Evolutionary conservation across 2,113 vertebrate genomes (phyloP).

Genomic region (Bettongia penicillata): DNA sequence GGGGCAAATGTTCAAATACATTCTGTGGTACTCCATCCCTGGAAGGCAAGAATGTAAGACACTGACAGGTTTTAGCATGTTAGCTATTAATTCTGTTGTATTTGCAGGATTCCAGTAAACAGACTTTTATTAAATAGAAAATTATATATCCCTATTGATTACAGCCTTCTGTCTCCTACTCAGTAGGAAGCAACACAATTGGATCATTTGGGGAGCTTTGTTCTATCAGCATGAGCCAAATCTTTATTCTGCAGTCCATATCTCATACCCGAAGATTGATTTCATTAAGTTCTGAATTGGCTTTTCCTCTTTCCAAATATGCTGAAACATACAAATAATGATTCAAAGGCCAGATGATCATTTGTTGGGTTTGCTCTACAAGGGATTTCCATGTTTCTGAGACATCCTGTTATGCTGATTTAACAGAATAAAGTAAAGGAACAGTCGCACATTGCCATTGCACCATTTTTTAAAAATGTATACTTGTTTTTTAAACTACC

Average conservation of each 20-base stretch:
- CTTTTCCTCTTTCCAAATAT: background rate
- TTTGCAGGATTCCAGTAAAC: background rate
- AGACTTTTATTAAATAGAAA: background rate
- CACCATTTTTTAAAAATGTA: background rate
- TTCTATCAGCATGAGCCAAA: background rate
- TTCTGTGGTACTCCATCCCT: background rate
- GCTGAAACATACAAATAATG: background rate
- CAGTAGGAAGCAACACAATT: background rate
- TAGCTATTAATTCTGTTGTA: background rate
- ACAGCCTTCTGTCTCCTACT: background rate
- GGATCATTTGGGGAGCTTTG: background rate
- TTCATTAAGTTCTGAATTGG: background rate
- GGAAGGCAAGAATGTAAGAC: background rate
- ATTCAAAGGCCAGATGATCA: background rate
- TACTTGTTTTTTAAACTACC: background rate
- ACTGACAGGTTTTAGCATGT: background rate
- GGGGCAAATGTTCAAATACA: background rate
- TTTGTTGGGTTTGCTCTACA: background rate
- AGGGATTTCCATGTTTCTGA: background rate
- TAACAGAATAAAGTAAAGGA: constrained; percentile 21
- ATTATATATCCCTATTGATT: background rate
- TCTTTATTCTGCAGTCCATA: background rate
- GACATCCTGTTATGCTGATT: background rate
- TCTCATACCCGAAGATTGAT: too few relatives aligned
- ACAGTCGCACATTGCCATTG: constrained; percentile 7